Conservation (phyloP, 2,797 vertebrate genomes). For the Manis crassicaudata region DNA sequence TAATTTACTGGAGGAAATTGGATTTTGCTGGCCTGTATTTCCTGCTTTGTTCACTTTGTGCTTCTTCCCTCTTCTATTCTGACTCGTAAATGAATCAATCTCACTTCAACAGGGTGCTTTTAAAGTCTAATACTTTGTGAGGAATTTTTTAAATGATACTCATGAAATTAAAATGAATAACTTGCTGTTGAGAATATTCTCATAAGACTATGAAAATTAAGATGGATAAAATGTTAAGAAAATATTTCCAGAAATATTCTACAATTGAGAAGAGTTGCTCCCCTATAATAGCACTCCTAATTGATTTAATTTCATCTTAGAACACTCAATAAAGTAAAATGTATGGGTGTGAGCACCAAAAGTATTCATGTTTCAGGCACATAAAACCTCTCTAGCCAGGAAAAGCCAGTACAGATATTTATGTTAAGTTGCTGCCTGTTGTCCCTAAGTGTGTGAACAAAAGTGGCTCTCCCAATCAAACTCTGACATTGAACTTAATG, state of each 20-base stretch:
- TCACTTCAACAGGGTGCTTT: constrained; percentile 70
- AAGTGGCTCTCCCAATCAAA: constrained; percentile 31
- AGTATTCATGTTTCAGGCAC: neutral
- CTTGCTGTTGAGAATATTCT: constrained; percentile 49
- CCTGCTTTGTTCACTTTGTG: constrained; percentile 75
- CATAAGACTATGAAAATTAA: constrained; percentile 36
- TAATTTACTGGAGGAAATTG: constrained; percentile 85
- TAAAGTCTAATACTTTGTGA: constrained; percentile 65
- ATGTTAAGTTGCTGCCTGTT: neutral
- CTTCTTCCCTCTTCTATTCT: constrained; percentile 69
- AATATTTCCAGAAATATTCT: constrained; percentile 41
- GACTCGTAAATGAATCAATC: constrained; percentile 75
- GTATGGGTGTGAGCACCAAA: neutral
- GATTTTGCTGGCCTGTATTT: constrained; percentile 79
- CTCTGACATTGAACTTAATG: constrained; percentile 37
- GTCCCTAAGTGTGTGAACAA: constrained; percentile 7
- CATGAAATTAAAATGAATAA: constrained; percentile 74
- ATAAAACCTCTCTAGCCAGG: neutral
- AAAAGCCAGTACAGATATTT: constrained; percentile 5
- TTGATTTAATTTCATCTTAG: constrained; percentile 53
- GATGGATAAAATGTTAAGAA: constrained; percentile 38
- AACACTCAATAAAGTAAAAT: neutral
- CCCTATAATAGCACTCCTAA: neutral
- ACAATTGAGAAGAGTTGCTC: neutral
- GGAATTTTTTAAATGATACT: constrained; percentile 70